phyloP scores from a whole-genome alignment of 2,888 invertebrate genomes.

The Colletes collaris region DNA sequence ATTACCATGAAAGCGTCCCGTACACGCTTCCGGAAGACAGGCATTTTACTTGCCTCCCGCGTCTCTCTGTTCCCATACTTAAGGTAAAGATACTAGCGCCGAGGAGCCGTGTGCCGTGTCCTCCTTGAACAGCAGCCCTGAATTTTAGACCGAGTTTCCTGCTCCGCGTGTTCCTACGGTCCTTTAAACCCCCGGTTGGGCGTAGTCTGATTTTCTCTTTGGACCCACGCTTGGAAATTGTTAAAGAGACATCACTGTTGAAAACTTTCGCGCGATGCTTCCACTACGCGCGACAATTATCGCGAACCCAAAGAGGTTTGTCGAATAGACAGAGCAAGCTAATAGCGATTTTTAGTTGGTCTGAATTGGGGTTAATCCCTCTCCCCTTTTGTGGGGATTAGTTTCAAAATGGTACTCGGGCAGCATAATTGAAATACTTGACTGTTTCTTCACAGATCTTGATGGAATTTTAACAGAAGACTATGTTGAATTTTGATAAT shows the following conservation, averaged over 20 bases:
- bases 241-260: conserved; percentile 7
- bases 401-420: too few species aligned
- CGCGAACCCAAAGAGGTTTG: too few species aligned
- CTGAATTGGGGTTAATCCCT: too few species aligned
- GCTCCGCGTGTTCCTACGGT: conserved; percentile 10
- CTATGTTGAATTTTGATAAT: too few species aligned
- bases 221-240: conserved; percentile 8
- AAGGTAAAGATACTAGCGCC: conserved; percentile 56
- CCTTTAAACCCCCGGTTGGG: conserved; percentile 24
- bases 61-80: conserved; percentile 42
- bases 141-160: conserved; percentile 47
- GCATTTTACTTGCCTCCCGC: conserved; percentile 67
- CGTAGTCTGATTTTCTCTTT: conserved; percentile 5
- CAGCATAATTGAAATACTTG: too few species aligned
- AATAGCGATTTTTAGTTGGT: too few species aligned
- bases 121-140: conserved; percentile 33
- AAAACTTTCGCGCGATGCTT: background rate
- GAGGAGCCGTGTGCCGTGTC: conserved; percentile 43
- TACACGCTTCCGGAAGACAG: conserved; percentile 69
- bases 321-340: too few species aligned
- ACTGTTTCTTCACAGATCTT: too few species aligned
- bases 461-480: too few species aligned
- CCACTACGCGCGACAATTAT: too few species aligned
- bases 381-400: too few species aligned
- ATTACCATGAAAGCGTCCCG: conserved; percentile 76